Percentiles rank a stretch among this genome's conserved stretches.
Conservation (phyloP, 1,140 invertebrate genomes). For the Caerostris extrusa region DNA sequence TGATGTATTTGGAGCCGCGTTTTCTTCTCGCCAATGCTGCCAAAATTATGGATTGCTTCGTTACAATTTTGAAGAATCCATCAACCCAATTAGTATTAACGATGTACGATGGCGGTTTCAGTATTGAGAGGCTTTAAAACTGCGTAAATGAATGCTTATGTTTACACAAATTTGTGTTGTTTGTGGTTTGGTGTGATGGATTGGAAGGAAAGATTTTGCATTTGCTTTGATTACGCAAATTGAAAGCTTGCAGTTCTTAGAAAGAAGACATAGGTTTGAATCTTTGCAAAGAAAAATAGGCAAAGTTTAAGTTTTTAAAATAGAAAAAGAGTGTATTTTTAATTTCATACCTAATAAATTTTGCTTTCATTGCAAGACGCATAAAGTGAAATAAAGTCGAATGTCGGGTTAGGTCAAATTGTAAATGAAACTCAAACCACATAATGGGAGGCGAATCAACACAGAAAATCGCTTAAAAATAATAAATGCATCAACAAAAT, state of each 20-base stretch:
- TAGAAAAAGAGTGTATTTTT: too few species aligned
- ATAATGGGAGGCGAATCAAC: too few species aligned
- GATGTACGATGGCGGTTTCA: not conserved
- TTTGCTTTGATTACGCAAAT: not conserved
- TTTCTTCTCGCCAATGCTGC: not conserved
- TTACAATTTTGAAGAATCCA: slow-evolving; percentile 19
- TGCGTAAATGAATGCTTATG: not conserved
- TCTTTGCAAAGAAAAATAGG: too few species aligned
- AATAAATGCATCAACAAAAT: too few species aligned
- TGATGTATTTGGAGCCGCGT: slow-evolving; percentile 14
- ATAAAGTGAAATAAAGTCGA: too few species aligned
- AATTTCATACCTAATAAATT: too few species aligned
- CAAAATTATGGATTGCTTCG: slow-evolving; percentile 36
- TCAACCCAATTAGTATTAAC: not conserved
- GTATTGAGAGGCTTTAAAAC: not conserved
- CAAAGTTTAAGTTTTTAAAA: too few species aligned
- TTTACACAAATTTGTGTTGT: not conserved
- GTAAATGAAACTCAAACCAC: too few species aligned
- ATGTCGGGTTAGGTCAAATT: too few species aligned
- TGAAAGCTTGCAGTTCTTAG: not conserved
- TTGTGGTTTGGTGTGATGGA: not conserved
- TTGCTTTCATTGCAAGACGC: too few species aligned
- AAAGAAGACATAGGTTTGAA: not conserved
- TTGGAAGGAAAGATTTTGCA: not conserved
- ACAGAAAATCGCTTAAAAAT: too few species aligned